Evolutionary conservation across 1,140 invertebrate species (phyloP).

Genomic region (Aporrectodea caliginosa): DNA sequence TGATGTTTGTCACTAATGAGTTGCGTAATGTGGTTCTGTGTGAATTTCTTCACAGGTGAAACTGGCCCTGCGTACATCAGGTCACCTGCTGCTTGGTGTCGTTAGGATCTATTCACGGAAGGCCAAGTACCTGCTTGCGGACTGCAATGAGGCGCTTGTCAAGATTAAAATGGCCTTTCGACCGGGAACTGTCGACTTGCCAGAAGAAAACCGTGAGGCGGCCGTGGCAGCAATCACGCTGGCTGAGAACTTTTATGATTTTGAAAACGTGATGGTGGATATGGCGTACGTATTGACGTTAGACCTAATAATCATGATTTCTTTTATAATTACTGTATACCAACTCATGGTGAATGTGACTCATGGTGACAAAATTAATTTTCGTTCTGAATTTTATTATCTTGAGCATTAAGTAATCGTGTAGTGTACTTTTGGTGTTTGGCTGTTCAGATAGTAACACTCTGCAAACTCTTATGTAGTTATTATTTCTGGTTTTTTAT

Average conservation of each 20-base stretch:
- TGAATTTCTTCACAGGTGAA: conserved; percentile 75
- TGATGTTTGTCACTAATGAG: too few relatives aligned
- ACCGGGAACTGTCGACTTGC: conserved; percentile 94
- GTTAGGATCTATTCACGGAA: conserved; percentile 98
- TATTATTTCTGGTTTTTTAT: too few relatives aligned
- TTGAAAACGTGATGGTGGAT: neutral
- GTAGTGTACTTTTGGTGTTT: too few relatives aligned
- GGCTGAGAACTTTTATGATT: conserved; percentile 63
- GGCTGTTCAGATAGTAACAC: too few relatives aligned
- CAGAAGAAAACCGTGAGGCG: conserved; percentile 91
- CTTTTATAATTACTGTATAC: too few relatives aligned
- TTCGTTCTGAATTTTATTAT: too few relatives aligned
- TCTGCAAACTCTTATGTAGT: too few relatives aligned
- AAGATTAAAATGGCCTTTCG: conserved; percentile 96
- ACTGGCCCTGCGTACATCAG: conserved; percentile 95
- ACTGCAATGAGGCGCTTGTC: conserved; percentile 99
- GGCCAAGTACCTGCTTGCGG: conserved; percentile 95
- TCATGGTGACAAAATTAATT: too few relatives aligned
- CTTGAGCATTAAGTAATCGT: too few relatives aligned
- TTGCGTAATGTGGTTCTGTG: too few relatives aligned
- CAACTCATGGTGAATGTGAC: too few relatives aligned
- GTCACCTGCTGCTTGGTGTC: conserved; percentile 95
- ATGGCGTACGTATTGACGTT: neutral
- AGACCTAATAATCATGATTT: too few relatives aligned
- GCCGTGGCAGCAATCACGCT: conserved; percentile 91